These are phyloP conservation scores for Cranoglanis bouderius DNA, from an alignment of 2,113 vertebrate genomes.

Conservation along the genomic window DNA sequence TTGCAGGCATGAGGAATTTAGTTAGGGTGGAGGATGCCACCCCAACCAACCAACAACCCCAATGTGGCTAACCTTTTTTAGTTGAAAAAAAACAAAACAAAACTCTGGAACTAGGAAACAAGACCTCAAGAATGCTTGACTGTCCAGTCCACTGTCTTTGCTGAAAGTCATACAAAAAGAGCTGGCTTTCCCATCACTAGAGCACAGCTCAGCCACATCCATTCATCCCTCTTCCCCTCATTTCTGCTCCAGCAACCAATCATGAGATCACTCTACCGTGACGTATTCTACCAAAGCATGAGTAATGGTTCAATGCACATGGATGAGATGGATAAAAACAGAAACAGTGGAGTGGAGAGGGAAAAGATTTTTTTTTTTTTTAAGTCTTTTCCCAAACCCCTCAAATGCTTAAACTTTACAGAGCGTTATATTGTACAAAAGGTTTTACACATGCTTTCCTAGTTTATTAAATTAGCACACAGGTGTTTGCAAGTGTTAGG, in stretches of 20 bases:
- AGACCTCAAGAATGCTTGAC: neutral
- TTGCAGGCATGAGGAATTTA: neutral
- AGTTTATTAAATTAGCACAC: neutral
- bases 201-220: neutral
- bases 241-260: neutral
- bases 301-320: neutral
- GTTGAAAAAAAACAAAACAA: neutral
- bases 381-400: neutral
- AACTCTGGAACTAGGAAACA: neutral
- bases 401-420: neutral
- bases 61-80: neutral
- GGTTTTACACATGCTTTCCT: neutral
- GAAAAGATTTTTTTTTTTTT: neutral
- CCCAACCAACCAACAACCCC: no score
- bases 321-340: neutral
- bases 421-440: neutral
- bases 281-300: neutral
- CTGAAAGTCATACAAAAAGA: neutral
- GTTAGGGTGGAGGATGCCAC: neutral
- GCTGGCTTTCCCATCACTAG: neutral
- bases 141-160: no score
- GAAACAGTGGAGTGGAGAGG: neutral
- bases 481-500: neutral
- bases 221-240: neutral
- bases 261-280: neutral